A percentile compares a stretch with the other conserved stretches of the same genome.
Evolutionary conservation across 2,113 vertebrate genomes (phyloP).

Genomic region (Laterallus jamaicensis): DNA sequence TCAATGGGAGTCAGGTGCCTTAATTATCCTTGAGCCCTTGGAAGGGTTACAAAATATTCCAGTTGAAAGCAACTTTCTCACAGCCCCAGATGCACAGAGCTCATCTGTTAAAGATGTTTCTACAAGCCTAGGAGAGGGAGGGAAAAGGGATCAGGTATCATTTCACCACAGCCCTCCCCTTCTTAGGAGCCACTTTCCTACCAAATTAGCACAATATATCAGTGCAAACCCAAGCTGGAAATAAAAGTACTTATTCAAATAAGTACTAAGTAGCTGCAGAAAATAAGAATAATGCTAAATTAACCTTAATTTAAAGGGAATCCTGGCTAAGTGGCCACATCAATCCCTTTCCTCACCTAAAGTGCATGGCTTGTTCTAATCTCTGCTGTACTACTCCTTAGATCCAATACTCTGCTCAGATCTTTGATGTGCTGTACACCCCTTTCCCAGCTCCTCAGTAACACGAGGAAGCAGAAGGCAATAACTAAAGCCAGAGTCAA

Average conservation of each 20-base stretch:
- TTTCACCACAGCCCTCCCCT: neutral
- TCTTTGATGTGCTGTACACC: neutral
- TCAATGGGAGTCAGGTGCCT: slow-evolving; percentile 55
- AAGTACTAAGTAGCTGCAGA: neutral
- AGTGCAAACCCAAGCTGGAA: neutral
- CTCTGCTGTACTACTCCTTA: neutral
- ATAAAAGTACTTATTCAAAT: neutral
- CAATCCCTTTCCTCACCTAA: neutral
- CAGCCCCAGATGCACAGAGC: slow-evolving; percentile 45
- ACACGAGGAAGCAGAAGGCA: neutral
- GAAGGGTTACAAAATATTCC: slow-evolving; percentile 45
- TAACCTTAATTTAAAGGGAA: neutral
- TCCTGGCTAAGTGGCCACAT: neutral
- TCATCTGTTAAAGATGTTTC: slow-evolving; percentile 48
- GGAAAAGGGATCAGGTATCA: neutral
- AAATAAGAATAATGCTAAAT: neutral
- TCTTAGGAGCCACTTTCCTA: neutral
- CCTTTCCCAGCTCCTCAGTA: neutral
- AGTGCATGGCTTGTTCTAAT: neutral
- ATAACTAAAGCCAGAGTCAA: neutral
- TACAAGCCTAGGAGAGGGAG: neutral
- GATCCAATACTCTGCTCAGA: neutral
- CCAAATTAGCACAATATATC: neutral
- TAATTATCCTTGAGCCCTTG: slow-evolving; percentile 52
- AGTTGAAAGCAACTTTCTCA: slow-evolving; percentile 58